phyloP scores from a whole-genome alignment of 2,113 vertebrate species.

The Oryzias curvinotus region DNA sequence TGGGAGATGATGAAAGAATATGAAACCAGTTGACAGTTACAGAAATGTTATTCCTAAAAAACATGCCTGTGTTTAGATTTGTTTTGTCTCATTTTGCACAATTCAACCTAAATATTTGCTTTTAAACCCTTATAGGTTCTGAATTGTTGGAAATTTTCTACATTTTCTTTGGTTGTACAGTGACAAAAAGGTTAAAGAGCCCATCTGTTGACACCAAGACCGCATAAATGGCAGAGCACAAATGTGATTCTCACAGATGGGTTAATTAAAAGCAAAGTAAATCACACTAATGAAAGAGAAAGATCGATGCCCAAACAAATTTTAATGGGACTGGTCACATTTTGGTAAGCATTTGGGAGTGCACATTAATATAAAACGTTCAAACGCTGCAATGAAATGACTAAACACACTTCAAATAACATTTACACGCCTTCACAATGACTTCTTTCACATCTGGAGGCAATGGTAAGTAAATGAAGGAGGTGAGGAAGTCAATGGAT shows the following conservation, averaged over 20 bases:
- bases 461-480: conserved; percentile 38
- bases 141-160: conserved; percentile 1
- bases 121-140: background rate
- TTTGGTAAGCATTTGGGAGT: background rate
- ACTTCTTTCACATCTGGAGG: conserved; percentile 46
- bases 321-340: background rate
- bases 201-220: conserved; percentile 12
- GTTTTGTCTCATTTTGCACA: too few relatives aligned
- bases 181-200: conserved; percentile 11
- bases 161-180: background rate
- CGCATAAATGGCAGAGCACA: background rate
- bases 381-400: conserved; percentile 20
- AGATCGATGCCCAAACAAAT: conserved; percentile 1
- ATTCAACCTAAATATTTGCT: background rate
- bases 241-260: conserved; percentile 21
- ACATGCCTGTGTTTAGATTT: too few relatives aligned
- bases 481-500: conserved; percentile 62
- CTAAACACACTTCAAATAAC: conserved; percentile 28
- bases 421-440: conserved; percentile 25
- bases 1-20: too few relatives aligned
- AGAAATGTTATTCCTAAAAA: too few relatives aligned
- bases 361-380: background rate
- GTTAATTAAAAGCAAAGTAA: conserved; percentile 21
- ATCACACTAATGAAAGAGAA: conserved; percentile 2
- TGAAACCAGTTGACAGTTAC: too few relatives aligned